These are phyloP conservation scores for Chionomys nivalis DNA, from an alignment of 2,113 vertebrate genomes.

Conservation along the genomic window DNA sequence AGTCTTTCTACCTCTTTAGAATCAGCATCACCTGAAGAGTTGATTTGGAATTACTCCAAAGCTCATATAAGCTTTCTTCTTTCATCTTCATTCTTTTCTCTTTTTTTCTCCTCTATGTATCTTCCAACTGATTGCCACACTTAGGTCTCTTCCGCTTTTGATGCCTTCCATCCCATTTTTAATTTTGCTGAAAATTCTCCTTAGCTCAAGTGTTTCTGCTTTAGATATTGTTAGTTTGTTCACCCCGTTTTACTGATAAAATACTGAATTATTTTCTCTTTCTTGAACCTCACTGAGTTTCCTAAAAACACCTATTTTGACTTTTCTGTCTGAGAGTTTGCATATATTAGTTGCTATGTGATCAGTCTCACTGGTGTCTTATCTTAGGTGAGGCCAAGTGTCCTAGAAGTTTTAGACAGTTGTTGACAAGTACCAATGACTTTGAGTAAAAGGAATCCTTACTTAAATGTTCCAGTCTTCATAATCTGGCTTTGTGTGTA, in stretches of 20 bases:
- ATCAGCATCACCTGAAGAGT: neutral
- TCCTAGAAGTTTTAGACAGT: neutral
- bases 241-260: neutral
- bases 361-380: neutral
- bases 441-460: neutral
- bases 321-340: neutral
- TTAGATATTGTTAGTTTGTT: neutral
- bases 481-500: neutral
- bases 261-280: neutral
- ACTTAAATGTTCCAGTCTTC: neutral
- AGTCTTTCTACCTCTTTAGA: neutral
- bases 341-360: neutral
- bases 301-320: neutral
- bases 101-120: neutral
- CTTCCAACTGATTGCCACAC: neutral
- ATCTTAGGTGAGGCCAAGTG: neutral
- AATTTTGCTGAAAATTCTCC: neutral
- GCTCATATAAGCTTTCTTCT: neutral
- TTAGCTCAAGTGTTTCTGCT: neutral
- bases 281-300: neutral
- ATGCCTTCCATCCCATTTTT: neutral
- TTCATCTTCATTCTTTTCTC: neutral
- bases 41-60: neutral
- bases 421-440: neutral
- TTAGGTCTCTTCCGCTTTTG: neutral